Evolutionary conservation across 1,140 invertebrate genomes (phyloP), one percentile per base, ranked within the genome.

Genomic region (Ostrea denselamellosa): DNA sequence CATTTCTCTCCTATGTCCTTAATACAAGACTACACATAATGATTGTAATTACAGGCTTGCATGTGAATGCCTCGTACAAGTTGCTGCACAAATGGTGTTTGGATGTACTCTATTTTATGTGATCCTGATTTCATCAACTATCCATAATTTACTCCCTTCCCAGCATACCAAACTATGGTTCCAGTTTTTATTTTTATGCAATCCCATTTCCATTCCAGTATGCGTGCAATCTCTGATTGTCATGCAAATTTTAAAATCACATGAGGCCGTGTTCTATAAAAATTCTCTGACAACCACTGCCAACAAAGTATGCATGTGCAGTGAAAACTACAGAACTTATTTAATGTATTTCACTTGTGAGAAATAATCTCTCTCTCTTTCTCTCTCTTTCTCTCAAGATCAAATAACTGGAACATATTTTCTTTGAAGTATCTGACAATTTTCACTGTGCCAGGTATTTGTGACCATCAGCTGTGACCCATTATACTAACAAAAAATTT

Each of bases 401-500:
- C 68, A 77, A 77, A 77, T 77, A 77, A 77, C 68, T 77, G 68
- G 68, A 77, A 77, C 68, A 12, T 77, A 17, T 62, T 62, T 62
- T 62, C 56, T 62, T 62, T 62, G 56, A 62, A 28, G 12, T 77
- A 25, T 77, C 25, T 25, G 28, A 25, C 68, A 77, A 77, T 77
- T 77, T 44, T 25, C 25, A 14, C 25, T 77, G 14, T 77, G 68
- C 68, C 10, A 28, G 68, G 22, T 77, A 77, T 77, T 77, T 22
- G 68, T 77, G 68, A 77, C 68, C 68, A 77, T 77, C 68, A 77
- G 22, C 9, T 77, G 68, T 77, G 68, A 77, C 68, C 68, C 68
- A 77, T 77, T 77, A 77, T 14, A 12, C 8, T 12, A 25, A 77
- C 25, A 77, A 34, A 77, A 77, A 77, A 77, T 25, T 34, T 25